A percentile compares a stretch with the other conserved stretches of the same genome.
Conservation (phyloP, 2,797 vertebrate species). For the Rhinichthys osculus region DNA sequence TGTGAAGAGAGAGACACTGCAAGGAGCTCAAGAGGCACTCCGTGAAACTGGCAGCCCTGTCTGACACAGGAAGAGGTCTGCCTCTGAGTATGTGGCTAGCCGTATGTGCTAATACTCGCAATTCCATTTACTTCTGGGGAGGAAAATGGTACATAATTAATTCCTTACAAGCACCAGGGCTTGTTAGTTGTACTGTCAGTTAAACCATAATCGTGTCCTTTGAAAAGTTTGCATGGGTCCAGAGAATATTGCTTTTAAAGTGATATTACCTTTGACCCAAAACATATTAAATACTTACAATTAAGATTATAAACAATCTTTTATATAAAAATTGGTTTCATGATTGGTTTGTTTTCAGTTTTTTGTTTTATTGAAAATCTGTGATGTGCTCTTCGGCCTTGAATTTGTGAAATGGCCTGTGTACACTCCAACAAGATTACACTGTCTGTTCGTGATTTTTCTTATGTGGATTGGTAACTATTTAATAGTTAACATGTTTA, state of each 20-base stretch:
- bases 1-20: slow-evolving; percentile 93
- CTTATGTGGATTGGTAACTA: background rate
- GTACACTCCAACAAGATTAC: slow-evolving; percentile 5
- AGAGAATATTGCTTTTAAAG: background rate
- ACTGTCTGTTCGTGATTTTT: background rate
- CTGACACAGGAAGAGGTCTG: slow-evolving; percentile 26
- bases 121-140: background rate
- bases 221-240: slow-evolving; percentile 36
- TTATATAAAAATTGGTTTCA: background rate
- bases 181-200: background rate
- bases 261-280: background rate
- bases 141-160: background rate
- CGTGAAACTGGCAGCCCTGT: slow-evolving; percentile 81
- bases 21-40: slow-evolving; percentile 90
- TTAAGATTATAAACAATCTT: background rate
- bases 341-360: background rate
- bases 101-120: background rate
- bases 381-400: background rate
- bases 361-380: background rate
- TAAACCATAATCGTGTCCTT: background rate
- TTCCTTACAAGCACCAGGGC: background rate
- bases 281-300: background rate
- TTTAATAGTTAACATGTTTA: background rate
- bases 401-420: slow-evolving; percentile 3
- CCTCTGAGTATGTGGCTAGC: background rate